Evolutionary conservation across 2,888 invertebrate species (phyloP), one percentile per base, ranked within the genome.

Genomic region (Drosophila cracens): DNA sequence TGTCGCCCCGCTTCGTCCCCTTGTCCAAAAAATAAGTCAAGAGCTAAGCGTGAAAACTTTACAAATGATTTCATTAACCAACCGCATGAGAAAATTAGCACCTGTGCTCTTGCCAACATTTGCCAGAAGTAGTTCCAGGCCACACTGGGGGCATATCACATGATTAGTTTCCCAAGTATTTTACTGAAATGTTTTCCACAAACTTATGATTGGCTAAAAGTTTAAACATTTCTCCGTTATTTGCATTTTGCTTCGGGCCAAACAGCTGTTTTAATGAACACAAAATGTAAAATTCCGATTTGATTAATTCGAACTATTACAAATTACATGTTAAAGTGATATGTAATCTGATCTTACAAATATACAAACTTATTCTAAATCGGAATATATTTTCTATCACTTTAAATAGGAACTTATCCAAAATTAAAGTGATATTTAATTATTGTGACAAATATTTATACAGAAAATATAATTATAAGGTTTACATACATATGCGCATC

Each of bases 71-170:
- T 81, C 80, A 81, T 79, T 81, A 79, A 72, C 62, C 68, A 80
- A 68, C 81, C 78, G 81, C 81, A 76, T 81, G 81, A 60, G 79
- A 76, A 81, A 81, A 81, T 79, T 79, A 76, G 60, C 79, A 79
- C 77, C 81, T 79, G 78, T 53, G 46, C 64, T 70, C 21, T 11
- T n/a, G 46, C 25, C 46, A 46, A 46, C 46, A 46, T 18, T 56
- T 36, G 10, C 36, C 13, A 21, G 18, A 25, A n/a, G 4, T 13
- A 5, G 18, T 54, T 54, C 4, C 27, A 18, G n/a, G 36, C 18
- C 27, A 38, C 40, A 51, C 46, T 40, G 38, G 40, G 40, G 73
- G 52, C 65, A 63, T 31, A 59, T 75, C 65, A 77, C 57, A 76
- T 79, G 79, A 61, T 73, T 64, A 78, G 54, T 46, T 31, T 52